Base-by-base conservation (phyloP, 2,888 invertebrate genomes). In the Drosophila colorata region DNA sequence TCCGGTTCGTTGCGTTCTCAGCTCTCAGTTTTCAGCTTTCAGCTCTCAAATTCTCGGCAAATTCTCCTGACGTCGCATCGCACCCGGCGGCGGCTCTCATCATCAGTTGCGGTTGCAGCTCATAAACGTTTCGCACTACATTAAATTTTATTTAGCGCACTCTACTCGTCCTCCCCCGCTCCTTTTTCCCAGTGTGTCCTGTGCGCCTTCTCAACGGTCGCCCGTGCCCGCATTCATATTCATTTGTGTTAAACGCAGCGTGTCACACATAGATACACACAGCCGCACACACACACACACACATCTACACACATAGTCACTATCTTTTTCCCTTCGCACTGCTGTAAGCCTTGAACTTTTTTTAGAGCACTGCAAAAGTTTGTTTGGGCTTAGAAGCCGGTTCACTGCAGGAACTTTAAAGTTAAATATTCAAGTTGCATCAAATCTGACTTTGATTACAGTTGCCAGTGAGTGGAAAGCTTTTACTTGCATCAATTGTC, bases 61-160 rank as follows among this genome's bases (percentile, higher is more conserved):
- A 33, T 33, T 52, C 48, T 48, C 47, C n/a, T 18, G 20, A 23
- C 47, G 44, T 48, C 35, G 16, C 63, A 25, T 31, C 28, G n/a
- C 61, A 38, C 33, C 56, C 59, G 37, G 35, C 53, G 44, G 78
- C 58, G 53, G 72, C 60, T 59, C 74, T 69, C 85, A 61, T 80
- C 79, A 61, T 63, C 82, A 69, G 75, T 60, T 87, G 83, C 74
- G 86, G 88, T 80, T 84, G 84, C 87, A 83, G 84, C 87, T 88
- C 87, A 88, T 85, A 85, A 85, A 85, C 88, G 88, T 88, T 85
- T 85, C 81, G 87, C 85, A 85, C 88, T 86, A 86, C 85, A 85
- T 85, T 88, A 87, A 85, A 85, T 88, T 85, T 85, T 87, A 85
- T 84, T 85, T 82, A 87, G 88, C 72, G 48, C 78, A 78, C 64